Conservation (phyloP, 2,797 vertebrate genomes). For the Rhynchonycteris naso region DNA sequence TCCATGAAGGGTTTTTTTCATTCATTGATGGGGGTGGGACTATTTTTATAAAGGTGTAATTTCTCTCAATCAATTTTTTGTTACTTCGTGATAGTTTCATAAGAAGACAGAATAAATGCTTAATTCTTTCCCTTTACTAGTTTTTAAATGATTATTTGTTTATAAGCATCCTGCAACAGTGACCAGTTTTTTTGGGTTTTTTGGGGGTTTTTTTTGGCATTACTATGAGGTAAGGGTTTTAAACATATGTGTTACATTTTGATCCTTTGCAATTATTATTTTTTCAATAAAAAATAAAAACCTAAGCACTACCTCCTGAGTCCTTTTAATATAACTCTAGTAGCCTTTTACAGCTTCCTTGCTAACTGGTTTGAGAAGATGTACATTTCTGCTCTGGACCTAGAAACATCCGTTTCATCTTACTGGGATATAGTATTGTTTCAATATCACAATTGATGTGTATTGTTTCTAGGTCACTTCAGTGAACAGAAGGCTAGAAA, state of each 20-base stretch:
- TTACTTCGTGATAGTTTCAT: not conserved
- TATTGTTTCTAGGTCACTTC: not conserved
- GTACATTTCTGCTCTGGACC: not conserved
- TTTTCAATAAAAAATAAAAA: not conserved
- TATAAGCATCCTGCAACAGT: not conserved
- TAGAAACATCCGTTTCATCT: not conserved
- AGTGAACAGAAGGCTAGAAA: not conserved
- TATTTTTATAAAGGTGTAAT: slow-evolving; percentile 8
- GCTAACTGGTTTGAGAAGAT: not conserved
- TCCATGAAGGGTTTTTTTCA: not conserved
- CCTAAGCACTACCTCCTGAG: not conserved
- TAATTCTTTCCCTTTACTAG: not conserved
- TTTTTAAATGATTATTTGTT: not conserved
- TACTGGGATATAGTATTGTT: not conserved
- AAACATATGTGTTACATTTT: not conserved
- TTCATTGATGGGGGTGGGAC: not conserved
- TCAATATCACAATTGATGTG: not conserved
- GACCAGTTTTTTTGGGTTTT: not conserved
- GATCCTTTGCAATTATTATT: not conserved
- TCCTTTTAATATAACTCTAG: not conserved
- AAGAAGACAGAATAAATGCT: not conserved
- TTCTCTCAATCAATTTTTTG: not conserved
- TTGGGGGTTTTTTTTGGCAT: not conserved
- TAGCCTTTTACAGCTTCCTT: not conserved
- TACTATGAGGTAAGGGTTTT: not conserved